phyloP scores from a whole-genome alignment of 2,888 invertebrate species.

The Protodeltote pygarga region DNA sequence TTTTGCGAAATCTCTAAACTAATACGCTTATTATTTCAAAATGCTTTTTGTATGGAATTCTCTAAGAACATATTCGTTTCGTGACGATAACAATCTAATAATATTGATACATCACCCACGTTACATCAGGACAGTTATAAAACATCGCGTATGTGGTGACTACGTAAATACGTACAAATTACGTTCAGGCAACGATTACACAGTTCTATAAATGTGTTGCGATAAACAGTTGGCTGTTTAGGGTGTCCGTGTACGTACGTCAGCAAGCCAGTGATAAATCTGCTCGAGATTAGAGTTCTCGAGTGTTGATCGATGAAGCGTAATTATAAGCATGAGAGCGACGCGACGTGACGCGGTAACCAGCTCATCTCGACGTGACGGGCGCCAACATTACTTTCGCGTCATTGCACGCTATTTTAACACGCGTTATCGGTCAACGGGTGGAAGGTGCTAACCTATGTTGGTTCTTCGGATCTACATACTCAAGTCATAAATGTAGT shows the following conservation, averaged over 20 bases:
- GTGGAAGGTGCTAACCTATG: constrained; percentile 35
- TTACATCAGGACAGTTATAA: constrained; percentile 49
- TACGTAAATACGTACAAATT: constrained; percentile 65
- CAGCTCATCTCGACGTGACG: constrained; percentile 54
- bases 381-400: constrained; percentile 58
- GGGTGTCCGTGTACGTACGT: constrained; percentile 72
- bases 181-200: constrained; percentile 70
- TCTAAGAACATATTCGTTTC: neutral
- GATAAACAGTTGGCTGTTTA: constrained; percentile 69
- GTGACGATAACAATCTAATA: constrained; percentile 8
- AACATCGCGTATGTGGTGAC: constrained; percentile 45
- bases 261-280: constrained; percentile 72
- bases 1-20: neutral
- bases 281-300: constrained; percentile 69
- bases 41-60: neutral
- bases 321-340: constrained; percentile 77
- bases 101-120: constrained; percentile 17
- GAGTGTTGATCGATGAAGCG: constrained; percentile 65
- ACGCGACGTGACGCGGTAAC: constrained; percentile 59
- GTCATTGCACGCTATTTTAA: constrained; percentile 65
- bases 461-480: constrained; percentile 23
- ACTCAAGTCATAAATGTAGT: neutral
- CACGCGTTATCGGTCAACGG: constrained; percentile 66
- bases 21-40: neutral
- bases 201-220: constrained; percentile 70